Percentiles rank a stretch among this genome's conserved stretches.
phyloP scores from a whole-genome alignment of 2,113 vertebrate genomes.

The Sakesphorus luctuosus region DNA sequence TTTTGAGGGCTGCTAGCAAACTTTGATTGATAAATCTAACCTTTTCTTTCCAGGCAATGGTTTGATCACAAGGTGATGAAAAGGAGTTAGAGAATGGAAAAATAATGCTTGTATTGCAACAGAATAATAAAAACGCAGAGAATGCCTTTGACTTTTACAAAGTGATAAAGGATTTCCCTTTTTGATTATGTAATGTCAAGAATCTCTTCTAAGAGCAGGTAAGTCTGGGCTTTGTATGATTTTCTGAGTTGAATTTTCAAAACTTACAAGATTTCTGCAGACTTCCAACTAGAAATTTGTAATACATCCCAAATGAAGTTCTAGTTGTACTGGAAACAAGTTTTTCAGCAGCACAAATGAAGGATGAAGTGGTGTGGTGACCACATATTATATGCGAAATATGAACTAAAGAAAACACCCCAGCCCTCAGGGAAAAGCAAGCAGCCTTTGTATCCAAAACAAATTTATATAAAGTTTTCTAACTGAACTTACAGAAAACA shows the following conservation, averaged over 20 bases:
- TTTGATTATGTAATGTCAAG: conserved; percentile 53
- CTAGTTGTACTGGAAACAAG: neutral
- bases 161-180: conserved; percentile 66
- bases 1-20: conserved; percentile 68
- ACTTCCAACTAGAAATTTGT: conserved; percentile 10
- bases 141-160: conserved; percentile 72
- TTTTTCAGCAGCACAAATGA: neutral
- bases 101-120: conserved; percentile 75
- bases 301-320: neutral
- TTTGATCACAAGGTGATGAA: conserved; percentile 73
- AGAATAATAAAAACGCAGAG: conserved; percentile 74
- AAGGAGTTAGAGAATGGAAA: conserved; percentile 71
- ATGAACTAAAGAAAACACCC: neutral
- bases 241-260: conserved; percentile 44
- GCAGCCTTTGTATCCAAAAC: neutral
- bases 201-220: conserved; percentile 30
- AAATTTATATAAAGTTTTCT: neutral
- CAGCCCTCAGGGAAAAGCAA: neutral
- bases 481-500: neutral
- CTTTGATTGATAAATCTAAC: conserved; percentile 77
- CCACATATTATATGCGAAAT: neutral
- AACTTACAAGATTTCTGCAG: conserved; percentile 17
- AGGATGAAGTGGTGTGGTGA: neutral
- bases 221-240: conserved; percentile 2
- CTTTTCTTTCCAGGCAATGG: conserved; percentile 62